Evolutionary conservation across 2,797 vertebrate genomes (phyloP), one percentile per base, ranked within the genome.

Genomic region (Oceanodroma leucorhoa): DNA sequence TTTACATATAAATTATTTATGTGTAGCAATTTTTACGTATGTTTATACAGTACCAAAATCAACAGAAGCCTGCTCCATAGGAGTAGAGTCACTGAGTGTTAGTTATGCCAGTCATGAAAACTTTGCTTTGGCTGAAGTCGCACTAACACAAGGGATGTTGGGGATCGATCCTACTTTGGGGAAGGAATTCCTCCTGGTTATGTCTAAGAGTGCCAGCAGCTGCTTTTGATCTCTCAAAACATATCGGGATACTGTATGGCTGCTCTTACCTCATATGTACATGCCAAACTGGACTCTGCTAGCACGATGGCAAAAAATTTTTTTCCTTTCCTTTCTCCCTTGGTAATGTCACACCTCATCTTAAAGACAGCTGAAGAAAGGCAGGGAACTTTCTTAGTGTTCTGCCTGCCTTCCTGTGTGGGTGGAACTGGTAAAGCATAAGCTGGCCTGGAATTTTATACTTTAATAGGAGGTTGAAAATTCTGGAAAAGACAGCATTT

Each of bases 51-150:
- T 17, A 89, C 75, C 43, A 89, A 83, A 82, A 89, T 14, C 46
- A 94, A 82, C 81, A 93, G 60, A 76, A 79, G 48, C 36, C 51
- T 7, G 8, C 66, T 89, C 51, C 6, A 3, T n/a, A 58, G 58
- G 10, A 80, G 43, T 2, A 46, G 62, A 87, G 43, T 43, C 46
- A 34, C 48, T 38, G n/a, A n/a, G 45, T 64, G 16, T 48, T 93
- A 26, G 16, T 48, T 93, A 26, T 16, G 43, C 19, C 58, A 89
- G 72, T 57, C 67, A 73, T n/a, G 48, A 87, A 92, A 92, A 83
- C 64, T 87, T 82, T 94, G 40, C 43, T 91, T 94, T 91, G 91
- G 82, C 69, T 86, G 46, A 79, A 83, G 77, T 82, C n/a, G 38
- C 20, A 20, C 30, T 78, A 89, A 75, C 45, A 70, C 22, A 79